Evolutionary conservation across 1,140 invertebrate genomes (phyloP).

Genomic region (Hydropsyche tenuis): DNA sequence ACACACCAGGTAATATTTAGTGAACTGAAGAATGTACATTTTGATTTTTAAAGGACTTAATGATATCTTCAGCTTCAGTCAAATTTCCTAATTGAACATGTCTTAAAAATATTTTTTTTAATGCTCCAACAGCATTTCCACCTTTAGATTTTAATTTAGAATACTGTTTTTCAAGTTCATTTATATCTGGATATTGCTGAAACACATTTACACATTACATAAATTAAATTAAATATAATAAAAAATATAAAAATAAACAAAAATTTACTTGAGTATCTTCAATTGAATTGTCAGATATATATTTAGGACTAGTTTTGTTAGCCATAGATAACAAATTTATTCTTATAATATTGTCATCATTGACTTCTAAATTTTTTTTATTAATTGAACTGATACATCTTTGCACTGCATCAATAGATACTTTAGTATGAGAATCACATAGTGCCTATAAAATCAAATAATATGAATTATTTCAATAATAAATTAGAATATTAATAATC

Average conservation of each 20-base stretch:
- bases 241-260: conserved; percentile 25
- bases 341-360: conserved; percentile 50
- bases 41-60: conserved; percentile 57
- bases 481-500: conserved; percentile 14
- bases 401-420: conserved; percentile 57
- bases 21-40: conserved; percentile 51
- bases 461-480: conserved; percentile 15
- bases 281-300: neutral
- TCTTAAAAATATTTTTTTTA: conserved; percentile 62
- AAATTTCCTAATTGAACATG: conserved; percentile 61
- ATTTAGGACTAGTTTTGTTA: conserved; percentile 38
- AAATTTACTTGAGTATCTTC: neutral
- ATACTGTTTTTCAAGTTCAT: conserved; percentile 62
- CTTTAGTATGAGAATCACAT: conserved; percentile 52
- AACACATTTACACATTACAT: conserved; percentile 40
- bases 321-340: conserved; percentile 54
- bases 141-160: conserved; percentile 63
- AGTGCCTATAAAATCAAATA: conserved; percentile 53
- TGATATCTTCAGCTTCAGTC: conserved; percentile 58
- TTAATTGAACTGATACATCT: conserved; percentile 53
- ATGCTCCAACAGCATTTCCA: conserved; percentile 64
- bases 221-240: conserved; percentile 23
- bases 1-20: neutral
- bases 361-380: conserved; percentile 32
- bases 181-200: conserved; percentile 63